These are phyloP conservation scores for Mionectes olivaceus DNA, from an alignment of 2,797 vertebrate species.

Conservation along the genomic window DNA sequence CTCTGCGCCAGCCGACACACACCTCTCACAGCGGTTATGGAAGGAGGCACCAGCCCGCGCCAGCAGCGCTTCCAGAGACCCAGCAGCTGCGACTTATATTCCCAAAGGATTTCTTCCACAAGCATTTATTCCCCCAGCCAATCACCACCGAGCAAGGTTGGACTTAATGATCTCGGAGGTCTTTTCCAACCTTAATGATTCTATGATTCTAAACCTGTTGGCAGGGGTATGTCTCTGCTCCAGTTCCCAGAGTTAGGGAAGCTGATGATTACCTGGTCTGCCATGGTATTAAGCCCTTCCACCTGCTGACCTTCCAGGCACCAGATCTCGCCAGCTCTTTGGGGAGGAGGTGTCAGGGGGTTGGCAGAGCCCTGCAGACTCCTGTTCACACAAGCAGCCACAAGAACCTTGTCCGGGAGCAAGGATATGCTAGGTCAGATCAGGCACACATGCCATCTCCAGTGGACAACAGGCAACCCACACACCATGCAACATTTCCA, in stretches of 20 bases:
- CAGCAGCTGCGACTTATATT: background rate
- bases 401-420: background rate
- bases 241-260: background rate
- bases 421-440: background rate
- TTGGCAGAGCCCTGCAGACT: background rate
- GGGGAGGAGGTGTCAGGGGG: fast-evolving
- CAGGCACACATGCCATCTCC: background rate
- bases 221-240: background rate
- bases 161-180: background rate
- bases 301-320: background rate
- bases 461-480: fast-evolving
- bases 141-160: background rate
- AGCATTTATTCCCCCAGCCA: background rate
- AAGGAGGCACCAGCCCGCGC: background rate
- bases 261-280: background rate
- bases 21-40: fast-evolving
- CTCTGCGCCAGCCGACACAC: background rate
- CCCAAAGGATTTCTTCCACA: background rate
- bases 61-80: background rate
- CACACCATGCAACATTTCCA: fast-evolving
- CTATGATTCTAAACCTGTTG: background rate
- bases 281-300: fast-evolving
- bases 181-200: background rate
- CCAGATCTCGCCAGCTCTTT: background rate
- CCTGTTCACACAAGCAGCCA: background rate